These are phyloP conservation scores for Apamea sordens DNA, from an alignment of 2,888 invertebrate genomes.

Conservation along the genomic window DNA sequence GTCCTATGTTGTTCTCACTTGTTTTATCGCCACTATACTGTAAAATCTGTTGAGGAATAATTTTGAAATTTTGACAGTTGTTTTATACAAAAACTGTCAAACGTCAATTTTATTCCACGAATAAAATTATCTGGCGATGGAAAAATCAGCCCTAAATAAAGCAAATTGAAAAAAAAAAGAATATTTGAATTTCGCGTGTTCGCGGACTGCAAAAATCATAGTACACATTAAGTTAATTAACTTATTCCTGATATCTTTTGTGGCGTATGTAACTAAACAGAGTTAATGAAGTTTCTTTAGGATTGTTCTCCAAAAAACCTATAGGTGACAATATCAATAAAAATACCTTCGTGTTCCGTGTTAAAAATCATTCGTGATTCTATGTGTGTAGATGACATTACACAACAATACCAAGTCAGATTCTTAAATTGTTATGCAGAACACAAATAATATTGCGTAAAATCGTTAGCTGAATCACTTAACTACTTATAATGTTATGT, in stretches of 20 bases:
- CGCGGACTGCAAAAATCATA: background rate
- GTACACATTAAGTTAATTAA: background rate
- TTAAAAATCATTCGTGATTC: slow-evolving; percentile 48
- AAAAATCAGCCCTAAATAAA: too few species aligned
- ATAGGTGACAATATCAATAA: background rate
- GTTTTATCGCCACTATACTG: too few species aligned
- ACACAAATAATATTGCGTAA: slow-evolving; percentile 47
- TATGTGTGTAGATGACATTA: slow-evolving; percentile 36
- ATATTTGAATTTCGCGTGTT: background rate
- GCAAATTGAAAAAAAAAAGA: too few species aligned
- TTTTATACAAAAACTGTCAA: too few species aligned
- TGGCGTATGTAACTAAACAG: background rate
- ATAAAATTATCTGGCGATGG: too few species aligned
- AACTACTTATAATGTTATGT: background rate
- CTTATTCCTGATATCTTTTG: background rate
- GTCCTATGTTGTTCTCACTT: too few species aligned
- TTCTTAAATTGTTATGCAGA: slow-evolving; percentile 51
- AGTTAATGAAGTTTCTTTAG: background rate
- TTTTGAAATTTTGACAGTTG: too few species aligned
- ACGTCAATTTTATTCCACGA: too few species aligned
- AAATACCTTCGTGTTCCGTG: slow-evolving; percentile 20
- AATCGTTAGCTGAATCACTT: slow-evolving; percentile 25
- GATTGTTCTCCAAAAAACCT: background rate
- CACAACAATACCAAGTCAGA: slow-evolving; percentile 41
- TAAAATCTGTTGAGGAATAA: too few species aligned